Percentiles rank a stretch among this genome's conserved stretches.
Evolutionary conservation across 2,113 vertebrate genomes (phyloP).

Genomic region (Tragelaphus buxtoni): DNA sequence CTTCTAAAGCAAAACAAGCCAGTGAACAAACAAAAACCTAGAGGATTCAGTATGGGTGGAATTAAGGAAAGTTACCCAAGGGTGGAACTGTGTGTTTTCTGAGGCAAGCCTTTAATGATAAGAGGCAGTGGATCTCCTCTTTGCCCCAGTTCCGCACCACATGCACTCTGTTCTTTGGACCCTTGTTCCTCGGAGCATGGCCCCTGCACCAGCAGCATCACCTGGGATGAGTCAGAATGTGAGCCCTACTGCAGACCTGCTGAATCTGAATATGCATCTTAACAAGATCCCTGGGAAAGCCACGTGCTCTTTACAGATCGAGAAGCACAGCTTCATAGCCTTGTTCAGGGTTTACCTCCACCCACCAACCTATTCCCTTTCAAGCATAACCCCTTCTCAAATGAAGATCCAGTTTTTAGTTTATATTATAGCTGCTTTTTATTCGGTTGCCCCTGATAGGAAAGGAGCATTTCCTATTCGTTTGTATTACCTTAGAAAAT

Average conservation of each 20-base stretch:
- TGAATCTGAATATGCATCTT: neutral
- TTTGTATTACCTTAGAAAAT: neutral
- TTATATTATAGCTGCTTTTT: neutral
- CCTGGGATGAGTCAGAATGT: neutral
- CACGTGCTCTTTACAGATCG: rapidly evolving
- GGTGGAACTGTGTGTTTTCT: neutral
- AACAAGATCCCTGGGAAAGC: neutral
- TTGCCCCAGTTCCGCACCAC: neutral
- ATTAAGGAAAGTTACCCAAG: neutral
- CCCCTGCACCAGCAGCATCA: neutral
- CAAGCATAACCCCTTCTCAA: neutral
- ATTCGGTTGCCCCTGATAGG: neutral
- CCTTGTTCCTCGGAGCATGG: neutral
- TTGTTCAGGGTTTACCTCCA: neutral
- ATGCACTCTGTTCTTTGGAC: neutral
- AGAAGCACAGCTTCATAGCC: neutral
- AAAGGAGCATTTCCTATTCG: neutral
- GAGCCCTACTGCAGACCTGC: neutral
- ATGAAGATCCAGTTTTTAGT: neutral
- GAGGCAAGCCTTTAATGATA: neutral
- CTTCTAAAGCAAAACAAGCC: neutral
- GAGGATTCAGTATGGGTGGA: neutral
- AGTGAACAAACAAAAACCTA: neutral
- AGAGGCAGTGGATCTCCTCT: neutral
- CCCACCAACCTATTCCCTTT: neutral